Evolutionary conservation across 2,797 vertebrate species (phyloP).

Genomic region (Catharus ustulatus): DNA sequence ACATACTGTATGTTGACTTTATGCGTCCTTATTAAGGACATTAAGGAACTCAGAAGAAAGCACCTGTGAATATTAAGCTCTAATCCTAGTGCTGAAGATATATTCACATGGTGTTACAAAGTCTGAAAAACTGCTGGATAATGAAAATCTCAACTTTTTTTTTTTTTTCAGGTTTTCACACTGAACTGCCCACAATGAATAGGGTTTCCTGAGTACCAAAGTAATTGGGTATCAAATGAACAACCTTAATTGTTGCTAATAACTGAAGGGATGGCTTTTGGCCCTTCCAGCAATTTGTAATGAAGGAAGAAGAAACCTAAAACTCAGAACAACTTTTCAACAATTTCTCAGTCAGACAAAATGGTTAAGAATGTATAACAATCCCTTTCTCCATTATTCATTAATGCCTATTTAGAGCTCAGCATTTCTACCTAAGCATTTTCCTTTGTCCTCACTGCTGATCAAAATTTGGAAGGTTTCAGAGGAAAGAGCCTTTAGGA

Average conservation of each 20-base stretch:
- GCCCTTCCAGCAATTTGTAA: neutral
- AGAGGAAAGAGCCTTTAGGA: neutral
- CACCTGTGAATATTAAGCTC: neutral
- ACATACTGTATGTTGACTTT: rapidly evolving
- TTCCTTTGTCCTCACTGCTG: neutral
- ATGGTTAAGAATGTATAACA: neutral
- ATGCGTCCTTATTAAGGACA: neutral
- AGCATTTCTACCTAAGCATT: neutral
- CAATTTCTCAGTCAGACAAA: neutral
- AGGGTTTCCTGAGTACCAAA: constrained; percentile 29
- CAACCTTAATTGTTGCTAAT: constrained; percentile 36
- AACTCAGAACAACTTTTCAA: constrained; percentile 22
- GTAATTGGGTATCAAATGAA: constrained; percentile 47
- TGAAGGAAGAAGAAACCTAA: neutral
- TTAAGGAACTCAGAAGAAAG: neutral
- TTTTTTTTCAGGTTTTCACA: constrained; percentile 49
- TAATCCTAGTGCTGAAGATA: neutral
- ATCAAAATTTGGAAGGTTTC: constrained; percentile 1
- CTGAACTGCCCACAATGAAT: constrained; percentile 25
- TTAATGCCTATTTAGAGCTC: neutral
- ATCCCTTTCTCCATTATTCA: neutral
- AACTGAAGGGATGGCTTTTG: constrained; percentile 27
- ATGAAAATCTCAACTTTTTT: neutral
- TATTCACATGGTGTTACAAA: neutral
- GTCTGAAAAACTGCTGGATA: neutral